Evolutionary conservation across 2,888 invertebrate genomes (phyloP).

Genomic region (Lithophane semibrunnea): DNA sequence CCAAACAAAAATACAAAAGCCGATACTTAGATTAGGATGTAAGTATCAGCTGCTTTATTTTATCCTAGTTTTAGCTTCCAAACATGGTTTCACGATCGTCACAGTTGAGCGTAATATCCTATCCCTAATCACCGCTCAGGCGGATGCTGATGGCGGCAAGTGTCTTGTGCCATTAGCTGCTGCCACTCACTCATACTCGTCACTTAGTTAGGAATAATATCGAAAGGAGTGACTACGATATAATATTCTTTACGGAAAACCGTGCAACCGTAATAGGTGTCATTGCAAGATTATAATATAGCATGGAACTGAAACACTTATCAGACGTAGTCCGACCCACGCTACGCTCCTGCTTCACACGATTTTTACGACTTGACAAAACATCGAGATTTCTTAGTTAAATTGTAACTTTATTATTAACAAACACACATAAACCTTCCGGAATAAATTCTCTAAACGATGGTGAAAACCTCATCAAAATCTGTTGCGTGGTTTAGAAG

Average conservation of each 20-base stretch:
- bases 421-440: too few species aligned
- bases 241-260: background rate
- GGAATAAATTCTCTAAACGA: too few species aligned
- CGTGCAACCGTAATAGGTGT: background rate
- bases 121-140: slow-evolving; percentile 17
- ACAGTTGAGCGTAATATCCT: slow-evolving; percentile 10
- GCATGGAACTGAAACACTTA: background rate
- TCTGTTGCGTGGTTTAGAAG: too few species aligned
- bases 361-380: too few species aligned
- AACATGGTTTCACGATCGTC: background rate
- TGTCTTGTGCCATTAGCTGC: slow-evolving; percentile 23
- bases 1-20: background rate
- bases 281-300: background rate
- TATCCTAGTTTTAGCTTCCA: background rate
- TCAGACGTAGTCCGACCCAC: too few species aligned
- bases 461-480: too few species aligned
- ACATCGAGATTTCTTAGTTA: too few species aligned
- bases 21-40: too few species aligned
- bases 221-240: background rate
- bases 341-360: too few species aligned
- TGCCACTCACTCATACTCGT: slow-evolving; percentile 28
- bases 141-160: slow-evolving; percentile 18
- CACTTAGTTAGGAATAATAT: background rate
- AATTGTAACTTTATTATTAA: too few species aligned
- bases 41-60: too few species aligned